Evolutionary conservation across 1,140 invertebrate species (phyloP), one percentile per base, ranked within the genome.

Genomic region (Dufourea novaeangliae): DNA sequence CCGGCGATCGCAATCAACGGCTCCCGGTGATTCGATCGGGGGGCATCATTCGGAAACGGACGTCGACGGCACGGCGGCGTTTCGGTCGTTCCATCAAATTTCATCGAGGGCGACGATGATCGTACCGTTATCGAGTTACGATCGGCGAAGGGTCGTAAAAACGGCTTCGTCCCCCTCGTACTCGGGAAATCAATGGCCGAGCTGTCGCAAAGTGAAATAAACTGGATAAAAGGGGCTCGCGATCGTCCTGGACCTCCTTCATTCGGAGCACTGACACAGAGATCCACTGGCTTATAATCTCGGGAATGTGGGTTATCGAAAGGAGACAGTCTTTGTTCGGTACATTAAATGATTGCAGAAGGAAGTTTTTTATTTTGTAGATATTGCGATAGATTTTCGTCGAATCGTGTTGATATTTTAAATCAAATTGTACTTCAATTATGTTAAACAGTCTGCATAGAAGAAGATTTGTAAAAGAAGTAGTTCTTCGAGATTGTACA

Each of bases 131-230:
- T 77, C 74, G 66, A 76, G 20, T 76, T 59, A 69, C 66, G 56
- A 70, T 77, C 54, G 14, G 14, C 8, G 20, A 29, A 25, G 57
- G 57, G 68, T 54, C 37, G 37, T 63, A 62, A 77, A 77, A 41
- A 61, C 37, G 32, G 0, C 14, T 25, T 46, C 8, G n/a, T 41
- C 22, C 68, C 75, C 68, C 75, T 71, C 44, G 57, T 25, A n/a
- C n/a, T 2, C 12, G 20, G 57, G 67, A 70, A 77, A 71, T 77
- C 67, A 62, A 77, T 71, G 75, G 70, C 44, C 27, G 37, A 5
- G 14, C n/a, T 27, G 12, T 69, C 29, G 73, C n/a, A 34, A 77
- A 77, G 67, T 71, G 75, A 71, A 62, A 71, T 61, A 71, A 71
- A 77, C 67, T 44, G 54, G 32, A 52, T 39, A n/a, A 61, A 62